A percentile compares a stretch with the other conserved stretches of the same genome.
These are phyloP conservation scores for Selene dorsalis DNA, from an alignment of 2,797 vertebrate genomes.

Conservation along the genomic window DNA sequence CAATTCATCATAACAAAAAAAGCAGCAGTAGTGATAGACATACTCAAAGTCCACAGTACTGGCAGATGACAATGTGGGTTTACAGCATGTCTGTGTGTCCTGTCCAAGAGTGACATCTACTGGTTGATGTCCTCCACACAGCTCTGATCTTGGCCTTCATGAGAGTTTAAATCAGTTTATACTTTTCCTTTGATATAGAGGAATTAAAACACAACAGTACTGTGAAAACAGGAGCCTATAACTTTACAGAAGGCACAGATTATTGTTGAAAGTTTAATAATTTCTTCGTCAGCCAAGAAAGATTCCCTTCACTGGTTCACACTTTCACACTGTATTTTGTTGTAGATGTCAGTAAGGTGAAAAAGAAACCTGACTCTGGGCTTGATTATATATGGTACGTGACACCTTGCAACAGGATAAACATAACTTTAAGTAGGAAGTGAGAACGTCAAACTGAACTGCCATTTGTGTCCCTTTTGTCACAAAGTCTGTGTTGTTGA, in stretches of 20 bases:
- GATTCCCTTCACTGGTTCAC: background rate
- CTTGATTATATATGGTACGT: too few species aligned
- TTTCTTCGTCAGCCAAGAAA: background rate
- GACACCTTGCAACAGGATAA: too few species aligned
- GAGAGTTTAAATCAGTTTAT: background rate
- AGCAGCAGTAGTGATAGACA: background rate
- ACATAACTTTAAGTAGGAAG: too few species aligned
- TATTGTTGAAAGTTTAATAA: background rate
- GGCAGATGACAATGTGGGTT: background rate
- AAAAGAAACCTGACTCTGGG: too few species aligned
- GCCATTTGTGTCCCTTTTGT: background rate
- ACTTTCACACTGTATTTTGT: too few species aligned
- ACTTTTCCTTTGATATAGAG: background rate
- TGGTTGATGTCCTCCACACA: slow-evolving; percentile 14
- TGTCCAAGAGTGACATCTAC: slow-evolving; percentile 53
- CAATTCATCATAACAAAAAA: background rate
- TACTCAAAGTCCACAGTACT: background rate
- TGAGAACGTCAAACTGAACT: too few species aligned
- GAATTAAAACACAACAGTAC: background rate
- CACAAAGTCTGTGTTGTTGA: background rate
- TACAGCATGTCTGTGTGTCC: background rate
- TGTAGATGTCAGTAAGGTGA: too few species aligned
- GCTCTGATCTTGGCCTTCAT: background rate
- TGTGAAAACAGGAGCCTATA: background rate
- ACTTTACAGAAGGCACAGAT: background rate